A percentile compares a stretch with the other conserved stretches of the same genome.
These are phyloP conservation scores for Harpagoxenus sublaevis DNA, from an alignment of 2,888 invertebrate genomes.

Conservation along the genomic window DNA sequence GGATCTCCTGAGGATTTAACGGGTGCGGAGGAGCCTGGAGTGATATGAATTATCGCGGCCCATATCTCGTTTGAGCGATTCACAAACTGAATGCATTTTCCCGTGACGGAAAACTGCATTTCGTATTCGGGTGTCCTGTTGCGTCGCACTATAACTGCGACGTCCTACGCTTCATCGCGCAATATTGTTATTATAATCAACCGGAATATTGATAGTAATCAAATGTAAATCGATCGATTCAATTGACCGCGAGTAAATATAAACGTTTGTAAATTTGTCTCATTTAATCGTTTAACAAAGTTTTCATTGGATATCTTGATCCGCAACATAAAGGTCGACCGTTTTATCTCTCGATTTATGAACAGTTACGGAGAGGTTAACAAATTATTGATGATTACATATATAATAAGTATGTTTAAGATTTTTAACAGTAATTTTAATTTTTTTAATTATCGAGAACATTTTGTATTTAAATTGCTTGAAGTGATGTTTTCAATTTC, in stretches of 20 bases:
- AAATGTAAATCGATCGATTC: background rate
- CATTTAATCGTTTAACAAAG: background rate
- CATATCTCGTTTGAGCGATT: background rate
- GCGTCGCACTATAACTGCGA: conserved; percentile 22
- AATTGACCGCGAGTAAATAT: background rate
- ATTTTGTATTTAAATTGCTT: background rate
- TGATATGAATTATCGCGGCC: background rate
- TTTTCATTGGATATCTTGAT: background rate
- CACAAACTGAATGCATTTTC: conserved; percentile 2
- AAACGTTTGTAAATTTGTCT: background rate
- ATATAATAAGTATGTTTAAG: background rate
- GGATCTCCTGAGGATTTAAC: background rate
- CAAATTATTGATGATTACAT: background rate
- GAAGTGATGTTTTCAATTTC: background rate
- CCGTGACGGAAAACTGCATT: conserved; percentile 1
- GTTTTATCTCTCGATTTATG: background rate
- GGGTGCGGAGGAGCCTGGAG: background rate
- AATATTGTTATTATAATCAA: background rate
- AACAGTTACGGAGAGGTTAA: background rate
- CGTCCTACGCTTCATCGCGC: conserved; percentile 19
- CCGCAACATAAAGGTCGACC: background rate
- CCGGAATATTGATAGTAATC: background rate
- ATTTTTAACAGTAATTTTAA: background rate
- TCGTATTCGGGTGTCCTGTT: conserved; percentile 27
- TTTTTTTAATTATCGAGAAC: background rate